Percentiles rank a stretch among this genome's conserved stretches.
phyloP scores from a whole-genome alignment of 2,797 vertebrate genomes.

The Chelonia mydas region DNA sequence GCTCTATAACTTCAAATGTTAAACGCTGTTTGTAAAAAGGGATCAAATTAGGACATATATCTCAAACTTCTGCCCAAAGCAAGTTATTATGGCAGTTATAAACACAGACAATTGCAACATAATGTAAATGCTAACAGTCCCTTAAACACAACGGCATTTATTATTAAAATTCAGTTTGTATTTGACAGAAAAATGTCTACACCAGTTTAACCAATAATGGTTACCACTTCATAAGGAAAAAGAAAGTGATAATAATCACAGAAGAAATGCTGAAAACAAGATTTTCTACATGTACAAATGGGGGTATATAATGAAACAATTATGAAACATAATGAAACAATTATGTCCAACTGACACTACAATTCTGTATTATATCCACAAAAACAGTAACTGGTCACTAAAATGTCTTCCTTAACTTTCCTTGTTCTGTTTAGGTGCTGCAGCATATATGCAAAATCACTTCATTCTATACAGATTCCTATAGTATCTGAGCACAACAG shows the following conservation, averaged over 20 bases:
- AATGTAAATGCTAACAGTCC: background rate
- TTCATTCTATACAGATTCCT: background rate
- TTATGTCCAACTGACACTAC: background rate
- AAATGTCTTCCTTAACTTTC: background rate
- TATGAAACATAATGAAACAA: background rate
- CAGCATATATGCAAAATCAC: background rate
- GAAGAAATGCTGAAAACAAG: background rate
- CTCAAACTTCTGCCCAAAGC: background rate
- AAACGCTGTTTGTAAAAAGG: background rate
- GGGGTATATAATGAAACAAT: background rate
- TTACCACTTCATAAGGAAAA: background rate
- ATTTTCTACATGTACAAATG: background rate
- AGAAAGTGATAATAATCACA: background rate
- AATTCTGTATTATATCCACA: background rate
- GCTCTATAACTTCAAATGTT: background rate
- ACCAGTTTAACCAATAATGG: background rate
- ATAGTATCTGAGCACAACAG: background rate
- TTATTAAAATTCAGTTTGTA: background rate
- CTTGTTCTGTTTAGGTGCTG: background rate
- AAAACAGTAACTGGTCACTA: background rate
- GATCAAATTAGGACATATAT: background rate
- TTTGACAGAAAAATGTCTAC: constrained; percentile 7
- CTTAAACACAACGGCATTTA: background rate
- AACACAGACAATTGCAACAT: background rate
- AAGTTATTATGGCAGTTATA: background rate